A percentile compares a stretch with the other conserved stretches of the same genome.
Conservation (phyloP, 2,797 vertebrate genomes). For the Thalassophryne amazonica region DNA sequence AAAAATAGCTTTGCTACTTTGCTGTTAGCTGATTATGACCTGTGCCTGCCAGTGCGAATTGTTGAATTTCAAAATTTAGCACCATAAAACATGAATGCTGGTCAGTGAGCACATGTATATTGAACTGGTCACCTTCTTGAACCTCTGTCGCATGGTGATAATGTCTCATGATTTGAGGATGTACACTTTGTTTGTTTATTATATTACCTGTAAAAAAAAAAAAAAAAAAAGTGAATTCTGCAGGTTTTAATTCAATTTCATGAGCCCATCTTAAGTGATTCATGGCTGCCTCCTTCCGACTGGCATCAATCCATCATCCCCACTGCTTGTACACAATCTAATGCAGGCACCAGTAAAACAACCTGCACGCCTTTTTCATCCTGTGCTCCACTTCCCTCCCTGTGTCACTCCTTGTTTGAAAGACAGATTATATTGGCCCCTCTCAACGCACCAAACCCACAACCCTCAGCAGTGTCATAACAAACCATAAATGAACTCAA, state of each 20-base stretch:
- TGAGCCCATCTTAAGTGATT: slow-evolving; percentile 73
- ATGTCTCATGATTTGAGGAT: slow-evolving; percentile 27
- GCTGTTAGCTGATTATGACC: too few species aligned
- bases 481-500: slow-evolving; percentile 64
- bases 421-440: slow-evolving; percentile 74
- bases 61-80: too few species aligned
- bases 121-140: too few species aligned
- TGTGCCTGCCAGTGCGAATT: too few species aligned
- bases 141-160: too few species aligned
- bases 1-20: too few species aligned
- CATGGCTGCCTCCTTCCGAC: slow-evolving; percentile 68
- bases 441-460: slow-evolving; percentile 46
- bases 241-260: slow-evolving; percentile 64
- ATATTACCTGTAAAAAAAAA: slow-evolving; percentile 47
- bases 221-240: slow-evolving; percentile 14
- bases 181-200: slow-evolving; percentile 54
- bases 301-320: slow-evolving; percentile 73
- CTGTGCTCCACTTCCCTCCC: slow-evolving; percentile 21
- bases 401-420: slow-evolving; percentile 65
- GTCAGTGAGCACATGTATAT: too few species aligned
- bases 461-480: slow-evolving; percentile 52
- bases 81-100: too few species aligned
- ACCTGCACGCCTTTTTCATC: slow-evolving; percentile 44
- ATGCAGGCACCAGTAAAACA: slow-evolving; percentile 53
- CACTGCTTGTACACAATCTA: slow-evolving; percentile 51